Evolutionary conservation across 2,888 invertebrate genomes (phyloP), one percentile per base, ranked within the genome.

Genomic region (Clanis bilineata): DNA sequence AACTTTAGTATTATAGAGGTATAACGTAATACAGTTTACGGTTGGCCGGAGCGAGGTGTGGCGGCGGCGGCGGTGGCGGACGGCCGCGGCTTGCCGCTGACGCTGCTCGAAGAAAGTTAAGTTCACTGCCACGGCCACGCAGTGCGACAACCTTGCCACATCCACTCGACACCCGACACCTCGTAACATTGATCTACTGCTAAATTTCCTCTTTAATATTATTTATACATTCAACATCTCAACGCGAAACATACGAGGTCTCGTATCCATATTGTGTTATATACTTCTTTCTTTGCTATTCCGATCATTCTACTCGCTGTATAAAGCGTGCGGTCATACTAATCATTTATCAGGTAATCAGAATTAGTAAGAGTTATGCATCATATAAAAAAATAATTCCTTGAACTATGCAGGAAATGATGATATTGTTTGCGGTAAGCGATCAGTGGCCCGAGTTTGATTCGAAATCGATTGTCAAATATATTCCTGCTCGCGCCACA

Each of bases 81-180:
- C 44, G 44, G 44, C 21, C 23, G 44, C 44, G 44, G 44, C 21
- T 12, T 44, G 44, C 43, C 47, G 47, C 25, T 47, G 47, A 47
- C 47, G 47, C 51, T 28, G 69, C 67, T 68, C 73, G 80, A 87
- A 89, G 90, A 89, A 90, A 90, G 90, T 88, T 73, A 90, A 91
- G 91, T 91, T 92, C 92, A 92, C 84, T 91, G 91, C 88, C 91
- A 91, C 84, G 91, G 91, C 78, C 90, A 76, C 66, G 76, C 79
- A 80, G 82, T 80, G 83, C 89, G 89, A 88, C 91, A 88, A 88
- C 90, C 90, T 90, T 86, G 86, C 79, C 55, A 60, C 36, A 44
- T 57, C 57, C 56, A 59, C 44, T 57, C 62, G 15, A 5, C 43
- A 55, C 57, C 62, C 62, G 67, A 69, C 68, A 77, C 79, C 58